Percentiles rank a stretch among this genome's conserved stretches.
Conservation (phyloP, 2,888 invertebrate species). For the Sussaba pulchella region DNA sequence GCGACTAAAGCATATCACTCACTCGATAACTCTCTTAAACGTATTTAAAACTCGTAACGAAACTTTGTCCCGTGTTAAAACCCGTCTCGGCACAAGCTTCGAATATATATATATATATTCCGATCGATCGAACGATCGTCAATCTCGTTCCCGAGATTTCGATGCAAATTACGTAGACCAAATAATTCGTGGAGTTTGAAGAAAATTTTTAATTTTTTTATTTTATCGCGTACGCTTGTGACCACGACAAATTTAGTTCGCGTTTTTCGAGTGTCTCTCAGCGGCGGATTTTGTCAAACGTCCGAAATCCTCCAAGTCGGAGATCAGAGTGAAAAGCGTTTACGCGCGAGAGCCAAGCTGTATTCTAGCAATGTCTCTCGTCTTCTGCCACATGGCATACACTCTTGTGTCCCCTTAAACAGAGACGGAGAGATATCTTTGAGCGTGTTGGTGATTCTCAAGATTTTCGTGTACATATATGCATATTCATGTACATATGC, state of each 20-base stretch:
- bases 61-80: slow-evolving; percentile 10
- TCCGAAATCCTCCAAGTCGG: slow-evolving; percentile 77
- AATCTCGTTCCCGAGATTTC: neutral
- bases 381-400: slow-evolving; percentile 70
- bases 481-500: neutral
- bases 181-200: neutral
- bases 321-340: slow-evolving; percentile 79
- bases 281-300: slow-evolving; percentile 64
- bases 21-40: slow-evolving; percentile 23
- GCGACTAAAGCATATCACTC: slow-evolving; percentile 30
- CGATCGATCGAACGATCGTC: neutral
- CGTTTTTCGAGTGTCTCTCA: neutral
- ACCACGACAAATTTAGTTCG: neutral
- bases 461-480: slow-evolving; percentile 6
- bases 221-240: neutral
- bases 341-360: slow-evolving; percentile 61
- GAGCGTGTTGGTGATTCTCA: slow-evolving; percentile 46
- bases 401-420: slow-evolving; percentile 42
- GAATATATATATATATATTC: neutral
- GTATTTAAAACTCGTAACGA: slow-evolving; percentile 20
- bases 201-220: slow-evolving; percentile 1
- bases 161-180: neutral
- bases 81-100: too few relatives aligned
- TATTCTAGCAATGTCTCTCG: slow-evolving; percentile 73
- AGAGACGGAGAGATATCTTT: neutral